Percentiles rank a stretch among this genome's conserved stretches.
Conservation (phyloP, 2,113 vertebrate genomes). For the Ammodytes marinus region DNA sequence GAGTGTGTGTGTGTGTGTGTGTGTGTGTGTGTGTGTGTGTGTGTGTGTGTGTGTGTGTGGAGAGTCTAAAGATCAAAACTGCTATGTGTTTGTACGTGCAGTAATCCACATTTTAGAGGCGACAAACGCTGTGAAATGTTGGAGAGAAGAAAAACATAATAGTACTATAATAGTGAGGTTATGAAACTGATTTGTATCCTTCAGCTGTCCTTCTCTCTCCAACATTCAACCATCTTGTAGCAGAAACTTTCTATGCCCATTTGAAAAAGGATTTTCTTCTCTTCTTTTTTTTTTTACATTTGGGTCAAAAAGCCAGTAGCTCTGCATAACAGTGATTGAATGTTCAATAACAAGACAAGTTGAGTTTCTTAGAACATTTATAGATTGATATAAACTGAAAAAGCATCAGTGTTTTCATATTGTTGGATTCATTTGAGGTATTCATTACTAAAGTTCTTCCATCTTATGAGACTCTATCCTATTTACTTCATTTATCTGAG, state of each 20-base stretch:
- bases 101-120: slow-evolving; percentile 8
- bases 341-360: not conserved
- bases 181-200: slow-evolving; percentile 23
- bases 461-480: too few relatives aligned
- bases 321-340: too few relatives aligned
- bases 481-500: not conserved
- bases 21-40: not conserved
- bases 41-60: slow-evolving; percentile 38
- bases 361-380: slow-evolving; percentile 16
- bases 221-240: slow-evolving; percentile 15
- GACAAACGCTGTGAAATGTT: slow-evolving; percentile 29
- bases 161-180: not conserved
- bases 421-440: not conserved
- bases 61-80: slow-evolving; percentile 65
- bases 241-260: not conserved
- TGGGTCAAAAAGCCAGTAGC: too few relatives aligned
- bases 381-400: slow-evolving; percentile 13
- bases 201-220: slow-evolving; percentile 28
- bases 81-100: not conserved
- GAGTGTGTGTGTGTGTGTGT: not conserved
- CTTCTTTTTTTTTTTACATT: not conserved
- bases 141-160: not conserved
- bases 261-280: not conserved
- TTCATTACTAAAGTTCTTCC: not conserved
- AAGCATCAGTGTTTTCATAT: slow-evolving; percentile 12